Evolutionary conservation across 2,888 invertebrate genomes (phyloP).

Genomic region (Lobophora halterata): DNA sequence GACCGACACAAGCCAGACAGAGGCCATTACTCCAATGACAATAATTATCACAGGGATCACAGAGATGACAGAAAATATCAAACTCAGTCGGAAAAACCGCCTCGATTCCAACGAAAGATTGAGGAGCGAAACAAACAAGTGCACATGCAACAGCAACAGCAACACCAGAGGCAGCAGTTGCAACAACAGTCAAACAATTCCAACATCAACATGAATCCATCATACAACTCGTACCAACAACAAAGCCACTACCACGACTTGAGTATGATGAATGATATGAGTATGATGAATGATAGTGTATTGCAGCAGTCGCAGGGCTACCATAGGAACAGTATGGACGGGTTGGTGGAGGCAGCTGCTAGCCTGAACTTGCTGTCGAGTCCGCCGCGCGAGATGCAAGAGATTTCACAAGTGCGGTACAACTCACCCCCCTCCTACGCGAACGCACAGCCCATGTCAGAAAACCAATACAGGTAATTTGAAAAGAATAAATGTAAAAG

Average conservation of each 20-base stretch:
- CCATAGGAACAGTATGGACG: slow-evolving; percentile 26
- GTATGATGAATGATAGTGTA: slow-evolving; percentile 50
- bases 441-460: slow-evolving; percentile 17
- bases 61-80: slow-evolving; percentile 69
- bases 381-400: slow-evolving; percentile 20
- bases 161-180: slow-evolving; percentile 41
- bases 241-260: slow-evolving; percentile 53
- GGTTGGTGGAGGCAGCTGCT: slow-evolving; percentile 30
- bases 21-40: slow-evolving; percentile 63
- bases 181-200: slow-evolving; percentile 28
- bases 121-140: slow-evolving; percentile 73
- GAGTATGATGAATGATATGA: slow-evolving; percentile 55
- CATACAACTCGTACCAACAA: slow-evolving; percentile 43
- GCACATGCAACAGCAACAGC: slow-evolving; percentile 50
- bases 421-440: slow-evolving; percentile 21
- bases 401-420: slow-evolving; percentile 16
- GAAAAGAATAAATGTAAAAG: too few species aligned
- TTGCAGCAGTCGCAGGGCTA: slow-evolving; percentile 40
- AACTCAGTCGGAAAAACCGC: slow-evolving; percentile 78
- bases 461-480: slow-evolving; percentile 17
- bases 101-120: slow-evolving; percentile 81
- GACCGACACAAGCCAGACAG: slow-evolving; percentile 60
- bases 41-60: slow-evolving; percentile 56
- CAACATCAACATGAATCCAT: slow-evolving; percentile 44
- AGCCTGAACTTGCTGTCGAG: slow-evolving; percentile 20